A percentile compares a stretch with the other conserved stretches of the same genome.
Evolutionary conservation across 2,797 vertebrate species (phyloP).

Genomic region (Bovichtus diacanthus): DNA sequence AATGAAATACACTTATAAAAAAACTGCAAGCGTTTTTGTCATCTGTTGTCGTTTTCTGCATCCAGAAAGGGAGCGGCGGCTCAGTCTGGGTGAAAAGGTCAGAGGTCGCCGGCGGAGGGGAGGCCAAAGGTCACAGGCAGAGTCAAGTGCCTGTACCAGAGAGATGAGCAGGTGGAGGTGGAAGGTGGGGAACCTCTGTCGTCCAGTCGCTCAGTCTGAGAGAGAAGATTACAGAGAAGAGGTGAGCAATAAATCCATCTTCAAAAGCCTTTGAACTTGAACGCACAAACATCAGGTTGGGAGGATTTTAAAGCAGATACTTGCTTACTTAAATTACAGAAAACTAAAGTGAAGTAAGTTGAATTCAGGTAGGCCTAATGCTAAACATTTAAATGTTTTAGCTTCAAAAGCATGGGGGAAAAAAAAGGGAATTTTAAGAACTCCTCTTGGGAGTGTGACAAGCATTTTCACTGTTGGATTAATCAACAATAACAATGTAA

Average conservation of each 20-base stretch:
- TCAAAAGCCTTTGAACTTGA: not conserved
- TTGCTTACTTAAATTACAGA: no score
- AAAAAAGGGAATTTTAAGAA: no score
- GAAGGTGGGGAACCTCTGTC: conserved; percentile 29
- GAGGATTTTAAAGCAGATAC: no score
- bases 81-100: conserved; percentile 56
- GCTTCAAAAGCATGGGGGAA: no score
- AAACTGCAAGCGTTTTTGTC: conserved; percentile 65
- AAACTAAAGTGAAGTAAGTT: no score
- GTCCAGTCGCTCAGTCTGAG: conserved; percentile 63
- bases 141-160: conserved; percentile 49
- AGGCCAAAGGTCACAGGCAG: conserved; percentile 56
- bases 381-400: no score
- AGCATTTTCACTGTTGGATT: no score
- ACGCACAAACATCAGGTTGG: no score
- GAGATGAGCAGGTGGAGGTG: conserved; percentile 53
- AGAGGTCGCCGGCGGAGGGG: conserved; percentile 50
- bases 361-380: no score
- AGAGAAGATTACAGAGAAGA: conserved; percentile 7
- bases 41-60: conserved; percentile 51
- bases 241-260: not conserved
- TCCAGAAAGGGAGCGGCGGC: conserved; percentile 49
- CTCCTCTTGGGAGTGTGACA: no score
- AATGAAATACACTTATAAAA: conserved; percentile 46
- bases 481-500: no score